A percentile compares a stretch with the other conserved stretches of the same genome.
Conservation (phyloP, 2,113 vertebrate genomes). For the Varanus komodoensis region DNA sequence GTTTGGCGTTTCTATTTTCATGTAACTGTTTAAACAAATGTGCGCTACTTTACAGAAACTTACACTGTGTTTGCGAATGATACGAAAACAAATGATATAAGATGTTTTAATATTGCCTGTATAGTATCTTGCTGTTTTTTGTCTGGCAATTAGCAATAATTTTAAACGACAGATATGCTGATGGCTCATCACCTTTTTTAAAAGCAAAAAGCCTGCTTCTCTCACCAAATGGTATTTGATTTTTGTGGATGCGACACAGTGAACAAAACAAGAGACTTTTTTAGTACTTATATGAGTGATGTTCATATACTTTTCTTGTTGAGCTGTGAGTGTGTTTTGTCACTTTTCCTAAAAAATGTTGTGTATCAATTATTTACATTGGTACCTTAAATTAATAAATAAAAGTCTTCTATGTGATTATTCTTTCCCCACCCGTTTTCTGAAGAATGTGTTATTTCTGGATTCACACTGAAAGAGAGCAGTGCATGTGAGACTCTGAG, state of each 20-base stretch:
- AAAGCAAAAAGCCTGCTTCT: slow-evolving; percentile 38
- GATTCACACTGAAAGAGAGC: background rate
- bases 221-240: slow-evolving; percentile 45
- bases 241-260: slow-evolving; percentile 35
- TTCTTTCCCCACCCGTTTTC: background rate
- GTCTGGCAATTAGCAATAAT: slow-evolving; percentile 61
- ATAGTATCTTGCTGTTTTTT: slow-evolving; percentile 17
- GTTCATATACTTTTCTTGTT: slow-evolving; percentile 39
- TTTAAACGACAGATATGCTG: slow-evolving; percentile 38
- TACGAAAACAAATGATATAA: slow-evolving; percentile 10
- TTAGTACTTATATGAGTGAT: slow-evolving; percentile 51
- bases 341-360: slow-evolving; percentile 43
- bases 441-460: background rate
- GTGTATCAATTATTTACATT: slow-evolving; percentile 5
- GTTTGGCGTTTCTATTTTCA: background rate
- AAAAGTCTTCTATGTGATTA: background rate
- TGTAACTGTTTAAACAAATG: slow-evolving; percentile 37
- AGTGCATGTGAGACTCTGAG: background rate
- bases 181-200: slow-evolving; percentile 33
- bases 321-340: slow-evolving; percentile 38
- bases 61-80: background rate
- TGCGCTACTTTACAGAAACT: background rate
- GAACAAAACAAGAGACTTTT: slow-evolving; percentile 50
- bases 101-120: slow-evolving; percentile 24
- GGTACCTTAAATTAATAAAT: slow-evolving; percentile 62